Conservation (phyloP, 2,113 vertebrate genomes). For the Osmerus mordax region DNA sequence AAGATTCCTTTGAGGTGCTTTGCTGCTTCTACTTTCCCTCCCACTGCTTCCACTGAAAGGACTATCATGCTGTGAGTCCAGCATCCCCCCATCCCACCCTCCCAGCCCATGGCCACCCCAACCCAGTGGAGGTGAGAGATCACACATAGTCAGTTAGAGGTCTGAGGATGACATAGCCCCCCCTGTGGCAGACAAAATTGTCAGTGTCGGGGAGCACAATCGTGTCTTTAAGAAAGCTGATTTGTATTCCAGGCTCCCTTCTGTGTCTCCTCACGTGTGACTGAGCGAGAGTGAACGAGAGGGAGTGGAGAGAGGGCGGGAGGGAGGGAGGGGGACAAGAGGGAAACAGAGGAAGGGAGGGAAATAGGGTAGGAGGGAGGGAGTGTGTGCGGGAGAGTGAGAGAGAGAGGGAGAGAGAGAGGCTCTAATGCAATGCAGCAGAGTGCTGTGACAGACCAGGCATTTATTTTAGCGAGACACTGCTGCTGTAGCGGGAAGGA, state of each 20-base stretch:
- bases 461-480: constrained; percentile 68
- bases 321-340: constrained; percentile 40
- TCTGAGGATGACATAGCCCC: constrained; percentile 29
- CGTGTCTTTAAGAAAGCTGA: constrained; percentile 70
- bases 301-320: constrained; percentile 47
- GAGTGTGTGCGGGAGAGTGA: constrained; percentile 31
- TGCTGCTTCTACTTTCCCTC: not conserved
- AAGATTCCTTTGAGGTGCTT: constrained; percentile 1
- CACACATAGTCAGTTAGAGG: constrained; percentile 23
- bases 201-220: constrained; percentile 58
- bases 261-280: constrained; percentile 66
- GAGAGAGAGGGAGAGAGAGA: constrained; percentile 38
- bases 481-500: constrained; percentile 55
- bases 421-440: constrained; percentile 69
- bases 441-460: constrained; percentile 70
- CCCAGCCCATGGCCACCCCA: constrained; percentile 10
- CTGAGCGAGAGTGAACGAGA: constrained; percentile 65
- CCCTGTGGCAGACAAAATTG: constrained; percentile 2
- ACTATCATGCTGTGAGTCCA: not conserved
- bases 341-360: constrained; percentile 29
- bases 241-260: constrained; percentile 71
- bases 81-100: not conserved
- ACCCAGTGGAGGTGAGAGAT: constrained; percentile 26
- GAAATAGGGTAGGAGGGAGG: constrained; percentile 24
- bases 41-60: not conserved